Conservation (phyloP, 2,797 vertebrate species). For the Notoglanidium macrostoma region DNA sequence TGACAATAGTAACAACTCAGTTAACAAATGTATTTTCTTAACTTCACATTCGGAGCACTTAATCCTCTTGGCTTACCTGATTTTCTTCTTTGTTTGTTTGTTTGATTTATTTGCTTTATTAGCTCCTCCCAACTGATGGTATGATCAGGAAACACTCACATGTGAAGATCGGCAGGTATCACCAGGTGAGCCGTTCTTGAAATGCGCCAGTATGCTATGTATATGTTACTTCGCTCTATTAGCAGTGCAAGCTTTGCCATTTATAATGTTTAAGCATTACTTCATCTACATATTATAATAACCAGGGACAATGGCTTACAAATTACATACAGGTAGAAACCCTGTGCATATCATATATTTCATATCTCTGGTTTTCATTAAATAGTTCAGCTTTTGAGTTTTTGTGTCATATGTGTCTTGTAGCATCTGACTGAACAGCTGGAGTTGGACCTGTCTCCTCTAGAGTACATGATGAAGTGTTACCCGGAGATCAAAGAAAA, state of each 20-base stretch:
- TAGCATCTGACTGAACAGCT: slow-evolving; percentile 96
- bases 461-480: slow-evolving; percentile 99
- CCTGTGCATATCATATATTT: neutral
- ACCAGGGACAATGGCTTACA: neutral
- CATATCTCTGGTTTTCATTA: neutral
- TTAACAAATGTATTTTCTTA: neutral
- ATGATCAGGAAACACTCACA: slow-evolving; percentile 99
- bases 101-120: neutral
- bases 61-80: neutral
- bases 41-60: neutral
- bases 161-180: slow-evolving; percentile 97
- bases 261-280: neutral
- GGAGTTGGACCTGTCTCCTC: slow-evolving; percentile 92
- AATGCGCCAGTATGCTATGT: too few relatives aligned
- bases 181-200: slow-evolving; percentile 80
- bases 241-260: neutral
- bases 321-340: neutral
- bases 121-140: slow-evolving; percentile 93
- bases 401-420: neutral
- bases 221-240: neutral
- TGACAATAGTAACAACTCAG: neutral
- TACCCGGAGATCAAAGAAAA: slow-evolving; percentile 97
- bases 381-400: neutral
- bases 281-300: neutral
- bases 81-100: neutral